phyloP scores from a whole-genome alignment of 2,113 vertebrate genomes.

The Mus pahari region DNA sequence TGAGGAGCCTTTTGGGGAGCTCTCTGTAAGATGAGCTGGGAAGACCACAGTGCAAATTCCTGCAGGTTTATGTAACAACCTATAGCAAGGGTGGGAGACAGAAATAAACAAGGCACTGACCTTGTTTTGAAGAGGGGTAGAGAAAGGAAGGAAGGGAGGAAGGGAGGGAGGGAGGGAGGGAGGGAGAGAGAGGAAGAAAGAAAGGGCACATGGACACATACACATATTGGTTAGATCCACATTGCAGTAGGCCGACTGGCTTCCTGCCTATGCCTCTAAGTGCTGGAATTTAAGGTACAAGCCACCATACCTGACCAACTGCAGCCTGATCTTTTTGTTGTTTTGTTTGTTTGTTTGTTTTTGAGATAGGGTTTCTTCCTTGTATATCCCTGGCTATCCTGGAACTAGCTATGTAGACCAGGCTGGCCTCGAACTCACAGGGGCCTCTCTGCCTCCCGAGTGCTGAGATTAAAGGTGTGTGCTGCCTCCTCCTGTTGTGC shows the following conservation, averaged over 20 bases:
- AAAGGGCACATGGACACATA: too few relatives aligned
- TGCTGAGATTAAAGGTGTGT: too few relatives aligned
- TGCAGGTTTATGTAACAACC: neutral
- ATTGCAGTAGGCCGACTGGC: neutral
- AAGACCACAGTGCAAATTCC: neutral
- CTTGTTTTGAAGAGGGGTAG: neutral
- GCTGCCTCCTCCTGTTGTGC: too few relatives aligned
- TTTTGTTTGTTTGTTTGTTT: too few relatives aligned
- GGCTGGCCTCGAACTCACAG: too few relatives aligned
- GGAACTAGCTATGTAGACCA: too few relatives aligned
- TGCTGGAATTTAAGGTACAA: neutral
- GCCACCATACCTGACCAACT: neutral
- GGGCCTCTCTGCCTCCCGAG: too few relatives aligned
- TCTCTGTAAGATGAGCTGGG: neutral
- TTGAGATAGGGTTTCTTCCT: too few relatives aligned
- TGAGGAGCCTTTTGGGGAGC: neutral
- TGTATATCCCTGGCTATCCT: too few relatives aligned
- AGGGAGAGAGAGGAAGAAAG: neutral
- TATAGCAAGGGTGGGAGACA: too few relatives aligned
- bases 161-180: rapidly evolving
- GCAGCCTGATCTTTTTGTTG: neutral
- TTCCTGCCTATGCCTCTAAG: neutral
- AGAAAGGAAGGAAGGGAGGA: neutral
- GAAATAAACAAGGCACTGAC: neutral
- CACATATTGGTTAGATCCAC: neutral